Evolutionary conservation across 2,797 vertebrate species (phyloP).

Genomic region (Anniella stebbinsi): DNA sequence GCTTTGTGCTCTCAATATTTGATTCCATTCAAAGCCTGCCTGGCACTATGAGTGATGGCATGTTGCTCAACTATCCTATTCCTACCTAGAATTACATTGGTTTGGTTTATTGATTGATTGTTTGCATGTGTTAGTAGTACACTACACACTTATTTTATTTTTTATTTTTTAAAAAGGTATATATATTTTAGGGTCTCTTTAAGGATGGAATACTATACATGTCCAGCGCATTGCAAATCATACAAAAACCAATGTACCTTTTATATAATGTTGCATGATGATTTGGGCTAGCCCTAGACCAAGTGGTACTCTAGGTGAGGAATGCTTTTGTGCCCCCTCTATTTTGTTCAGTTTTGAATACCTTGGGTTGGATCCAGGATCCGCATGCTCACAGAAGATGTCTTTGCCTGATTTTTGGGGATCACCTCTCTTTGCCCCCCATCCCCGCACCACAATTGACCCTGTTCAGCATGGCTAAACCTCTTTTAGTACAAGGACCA

Average conservation of each 20-base stretch:
- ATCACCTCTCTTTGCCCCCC: too few relatives aligned
- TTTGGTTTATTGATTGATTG: not conserved
- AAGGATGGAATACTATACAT: too few relatives aligned
- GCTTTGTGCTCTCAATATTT: too few relatives aligned
- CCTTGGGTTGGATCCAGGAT: too few relatives aligned
- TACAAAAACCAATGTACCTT: not conserved
- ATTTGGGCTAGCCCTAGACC: not conserved
- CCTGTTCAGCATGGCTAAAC: too few relatives aligned
- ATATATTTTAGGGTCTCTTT: too few relatives aligned
- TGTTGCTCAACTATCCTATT: not conserved
- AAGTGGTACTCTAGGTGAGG: too few relatives aligned
- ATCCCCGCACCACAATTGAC: too few relatives aligned
- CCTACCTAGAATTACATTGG: not conserved
- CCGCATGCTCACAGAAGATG: too few relatives aligned
- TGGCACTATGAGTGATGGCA: not conserved
- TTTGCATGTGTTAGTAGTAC: not conserved
- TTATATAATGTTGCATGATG: not conserved
- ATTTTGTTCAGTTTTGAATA: not conserved
- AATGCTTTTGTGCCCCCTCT: not conserved
- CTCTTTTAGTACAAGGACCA: too few relatives aligned
- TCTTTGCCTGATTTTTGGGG: too few relatives aligned
- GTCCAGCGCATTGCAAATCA: not conserved
- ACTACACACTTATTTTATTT: not conserved
- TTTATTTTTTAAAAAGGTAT: too few relatives aligned
- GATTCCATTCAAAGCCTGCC: not conserved